These are phyloP conservation scores for Paratilapia polleni DNA, from an alignment of 2,113 vertebrate species.

Conservation along the genomic window DNA sequence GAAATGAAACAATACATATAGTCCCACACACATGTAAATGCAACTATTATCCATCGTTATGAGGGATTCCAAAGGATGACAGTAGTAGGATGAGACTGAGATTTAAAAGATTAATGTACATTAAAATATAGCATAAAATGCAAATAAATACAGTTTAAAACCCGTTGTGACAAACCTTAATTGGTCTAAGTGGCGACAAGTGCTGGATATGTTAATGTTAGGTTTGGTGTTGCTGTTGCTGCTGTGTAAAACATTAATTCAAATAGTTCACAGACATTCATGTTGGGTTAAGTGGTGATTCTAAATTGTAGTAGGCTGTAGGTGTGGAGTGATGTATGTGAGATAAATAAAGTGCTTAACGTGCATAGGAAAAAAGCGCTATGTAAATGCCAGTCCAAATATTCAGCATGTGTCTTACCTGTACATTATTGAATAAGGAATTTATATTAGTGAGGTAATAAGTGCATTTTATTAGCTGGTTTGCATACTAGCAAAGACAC, in stretches of 20 bases:
- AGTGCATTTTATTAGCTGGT: not conserved
- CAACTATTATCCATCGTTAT: not conserved
- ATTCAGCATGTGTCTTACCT: not conserved
- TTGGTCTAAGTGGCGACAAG: not conserved
- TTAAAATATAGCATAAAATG: not conserved
- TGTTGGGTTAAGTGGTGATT: not conserved
- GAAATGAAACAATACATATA: constrained; percentile 1
- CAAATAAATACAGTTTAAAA: not conserved
- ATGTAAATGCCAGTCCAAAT: not conserved
- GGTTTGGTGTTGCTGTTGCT: not conserved
- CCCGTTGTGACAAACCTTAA: not conserved
- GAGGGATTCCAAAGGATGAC: not conserved
- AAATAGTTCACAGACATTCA: not conserved
- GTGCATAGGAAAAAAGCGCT: not conserved
- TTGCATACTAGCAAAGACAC: not conserved
- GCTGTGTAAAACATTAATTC: not conserved
- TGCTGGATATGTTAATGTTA: not conserved
- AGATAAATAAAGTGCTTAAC: not conserved
- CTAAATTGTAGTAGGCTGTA: not conserved
- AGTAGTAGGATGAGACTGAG: accelerated
- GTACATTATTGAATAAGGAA: not conserved
- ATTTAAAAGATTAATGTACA: not conserved
- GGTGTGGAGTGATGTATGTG: not conserved
- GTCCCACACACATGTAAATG: not conserved
- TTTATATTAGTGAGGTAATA: not conserved